phyloP scores from a whole-genome alignment of 2,888 invertebrate genomes.

The Rhimphoctona megacephalus region DNA sequence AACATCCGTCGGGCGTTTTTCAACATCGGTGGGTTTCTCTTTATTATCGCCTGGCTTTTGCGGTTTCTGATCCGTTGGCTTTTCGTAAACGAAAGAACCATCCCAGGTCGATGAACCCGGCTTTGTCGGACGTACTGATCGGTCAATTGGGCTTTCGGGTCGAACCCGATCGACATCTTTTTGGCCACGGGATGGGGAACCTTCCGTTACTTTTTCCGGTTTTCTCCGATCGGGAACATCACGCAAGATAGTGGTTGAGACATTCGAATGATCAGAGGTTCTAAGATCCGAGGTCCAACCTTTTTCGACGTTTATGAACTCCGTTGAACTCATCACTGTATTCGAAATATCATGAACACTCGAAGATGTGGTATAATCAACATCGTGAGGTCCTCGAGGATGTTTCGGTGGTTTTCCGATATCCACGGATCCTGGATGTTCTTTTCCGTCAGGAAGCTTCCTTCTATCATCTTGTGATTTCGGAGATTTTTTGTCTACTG shows the following conservation, averaged over 20 bases:
- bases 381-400: conserved; percentile 53
- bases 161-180: conserved; percentile 40
- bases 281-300: conserved; percentile 65
- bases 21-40: conserved; percentile 56
- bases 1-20: conserved; percentile 49
- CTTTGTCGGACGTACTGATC: conserved; percentile 74
- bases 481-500: conserved; percentile 62
- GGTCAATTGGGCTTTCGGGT: conserved; percentile 70
- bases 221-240: conserved; percentile 46
- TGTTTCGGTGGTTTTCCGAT: conserved; percentile 53
- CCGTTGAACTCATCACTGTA: conserved; percentile 59
- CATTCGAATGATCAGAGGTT: conserved; percentile 65
- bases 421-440: conserved; percentile 34
- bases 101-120: conserved; percentile 81
- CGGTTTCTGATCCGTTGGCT: conserved; percentile 65
- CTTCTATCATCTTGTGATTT: conserved; percentile 57
- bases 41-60: conserved; percentile 64
- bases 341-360: conserved; percentile 54
- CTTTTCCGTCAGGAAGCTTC: conserved; percentile 57
- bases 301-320: conserved; percentile 67
- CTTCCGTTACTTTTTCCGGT: conserved; percentile 30
- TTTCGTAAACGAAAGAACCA: conserved; percentile 78
- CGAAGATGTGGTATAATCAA: conserved; percentile 59
- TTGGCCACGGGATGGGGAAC: conserved; percentile 39
- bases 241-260: conserved; percentile 58